Conservation (phyloP, 2,113 vertebrate species). For the Dipodomys ordii region DNA sequence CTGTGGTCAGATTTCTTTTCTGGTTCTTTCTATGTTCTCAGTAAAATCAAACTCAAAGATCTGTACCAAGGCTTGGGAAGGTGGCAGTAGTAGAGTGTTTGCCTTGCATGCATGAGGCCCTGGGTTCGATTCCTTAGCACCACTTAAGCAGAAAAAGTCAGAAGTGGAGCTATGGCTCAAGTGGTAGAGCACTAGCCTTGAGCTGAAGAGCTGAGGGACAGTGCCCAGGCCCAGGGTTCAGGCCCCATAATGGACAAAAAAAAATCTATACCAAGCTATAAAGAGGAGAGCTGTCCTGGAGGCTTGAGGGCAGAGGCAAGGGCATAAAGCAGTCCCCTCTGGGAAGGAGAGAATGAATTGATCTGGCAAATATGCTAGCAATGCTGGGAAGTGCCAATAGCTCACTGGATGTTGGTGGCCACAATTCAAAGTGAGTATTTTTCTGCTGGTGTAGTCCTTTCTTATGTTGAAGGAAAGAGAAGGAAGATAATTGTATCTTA, state of each 20-base stretch:
- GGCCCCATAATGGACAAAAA: too few relatives aligned
- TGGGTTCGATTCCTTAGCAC: too few relatives aligned
- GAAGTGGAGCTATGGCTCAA: too few relatives aligned
- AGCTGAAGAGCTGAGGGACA: too few relatives aligned
- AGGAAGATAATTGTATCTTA: background rate
- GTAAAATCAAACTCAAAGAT: background rate
- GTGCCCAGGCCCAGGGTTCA: too few relatives aligned
- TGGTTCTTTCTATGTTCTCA: background rate
- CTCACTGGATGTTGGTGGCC: background rate
- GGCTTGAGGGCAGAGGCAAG: background rate
- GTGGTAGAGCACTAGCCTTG: too few relatives aligned
- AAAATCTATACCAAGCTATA: background rate
- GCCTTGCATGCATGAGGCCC: too few relatives aligned
- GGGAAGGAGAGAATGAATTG: background rate
- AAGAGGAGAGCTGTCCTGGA: background rate
- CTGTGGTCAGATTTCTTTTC: background rate
- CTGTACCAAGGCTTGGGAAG: too few relatives aligned
- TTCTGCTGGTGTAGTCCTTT: background rate
- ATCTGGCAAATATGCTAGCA: background rate
- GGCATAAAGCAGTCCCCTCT: background rate
- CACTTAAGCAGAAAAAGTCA: too few relatives aligned
- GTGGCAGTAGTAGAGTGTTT: too few relatives aligned
- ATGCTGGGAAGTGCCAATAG: background rate
- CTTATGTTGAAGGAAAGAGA: background rate
- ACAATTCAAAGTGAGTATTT: background rate